Conservation (phyloP, 2,797 vertebrate genomes). For the Myotis vivesi region DNA sequence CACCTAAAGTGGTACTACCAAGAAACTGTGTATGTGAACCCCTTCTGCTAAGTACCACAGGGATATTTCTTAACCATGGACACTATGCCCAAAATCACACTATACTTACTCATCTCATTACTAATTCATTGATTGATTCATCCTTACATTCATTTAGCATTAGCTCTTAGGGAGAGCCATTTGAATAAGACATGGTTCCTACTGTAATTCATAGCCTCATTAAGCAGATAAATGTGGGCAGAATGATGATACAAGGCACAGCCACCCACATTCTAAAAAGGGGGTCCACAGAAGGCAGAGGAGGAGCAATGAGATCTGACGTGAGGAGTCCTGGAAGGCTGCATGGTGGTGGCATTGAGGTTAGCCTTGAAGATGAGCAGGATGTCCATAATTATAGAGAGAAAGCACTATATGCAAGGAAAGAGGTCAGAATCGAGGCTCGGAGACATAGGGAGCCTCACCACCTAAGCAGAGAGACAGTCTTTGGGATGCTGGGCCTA, state of each 20-base stretch:
- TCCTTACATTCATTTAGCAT: background rate
- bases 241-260: background rate
- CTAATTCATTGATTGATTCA: background rate
- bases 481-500: background rate
- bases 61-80: background rate
- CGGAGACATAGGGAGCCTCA: background rate
- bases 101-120: background rate
- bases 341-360: fast-evolving
- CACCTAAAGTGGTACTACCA: background rate
- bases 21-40: background rate
- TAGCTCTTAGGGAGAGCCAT: background rate
- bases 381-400: background rate
- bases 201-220: background rate
- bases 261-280: background rate
- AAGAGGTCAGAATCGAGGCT: background rate
- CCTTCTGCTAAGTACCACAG: background rate
- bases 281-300: background rate
- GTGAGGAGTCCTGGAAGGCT: background rate
- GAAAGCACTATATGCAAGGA: background rate
- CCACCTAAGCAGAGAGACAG: background rate
- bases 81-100: background rate
- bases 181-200: background rate
- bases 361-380: background rate
- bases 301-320: background rate
- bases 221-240: background rate